Percentiles rank a stretch among this genome's conserved stretches.
Conservation (phyloP, 2,113 vertebrate genomes). For the Urocitellus parryii region DNA sequence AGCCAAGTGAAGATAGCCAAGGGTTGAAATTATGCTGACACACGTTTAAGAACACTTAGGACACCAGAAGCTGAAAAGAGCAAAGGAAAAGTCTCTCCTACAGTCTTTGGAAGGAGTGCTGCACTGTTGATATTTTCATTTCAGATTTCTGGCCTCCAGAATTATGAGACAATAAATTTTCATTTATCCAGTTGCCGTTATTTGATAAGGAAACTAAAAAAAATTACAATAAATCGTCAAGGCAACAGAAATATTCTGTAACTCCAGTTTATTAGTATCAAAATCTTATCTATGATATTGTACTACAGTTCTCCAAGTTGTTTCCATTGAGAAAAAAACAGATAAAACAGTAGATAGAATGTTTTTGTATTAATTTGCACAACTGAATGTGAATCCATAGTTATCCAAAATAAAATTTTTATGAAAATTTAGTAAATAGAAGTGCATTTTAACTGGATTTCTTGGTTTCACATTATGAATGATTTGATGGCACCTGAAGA, state of each 20-base stretch:
- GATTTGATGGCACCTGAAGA: not conserved
- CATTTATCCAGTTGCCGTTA: not conserved
- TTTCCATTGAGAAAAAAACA: not conserved
- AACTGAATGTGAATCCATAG: not conserved
- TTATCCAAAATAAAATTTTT: not conserved
- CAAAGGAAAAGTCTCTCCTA: not conserved
- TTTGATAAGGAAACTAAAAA: not conserved
- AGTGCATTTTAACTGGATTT: not conserved
- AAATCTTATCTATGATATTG: not conserved
- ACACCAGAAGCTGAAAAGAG: not conserved
- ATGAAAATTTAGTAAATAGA: not conserved
- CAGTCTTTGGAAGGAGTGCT: not conserved
- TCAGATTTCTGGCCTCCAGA: not conserved
- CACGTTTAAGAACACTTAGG: too few relatives aligned
- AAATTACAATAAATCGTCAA: not conserved
- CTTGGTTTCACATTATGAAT: not conserved
- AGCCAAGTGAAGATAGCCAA: not conserved
- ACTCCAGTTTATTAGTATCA: not conserved
- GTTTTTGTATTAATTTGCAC: not conserved
- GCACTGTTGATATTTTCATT: not conserved
- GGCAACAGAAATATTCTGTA: not conserved
- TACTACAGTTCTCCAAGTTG: not conserved
- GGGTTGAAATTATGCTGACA: accelerated
- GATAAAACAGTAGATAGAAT: not conserved
- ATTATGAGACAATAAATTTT: not conserved